Conservation (phyloP, 2,797 vertebrate species). For the Numenius phaeopus region DNA sequence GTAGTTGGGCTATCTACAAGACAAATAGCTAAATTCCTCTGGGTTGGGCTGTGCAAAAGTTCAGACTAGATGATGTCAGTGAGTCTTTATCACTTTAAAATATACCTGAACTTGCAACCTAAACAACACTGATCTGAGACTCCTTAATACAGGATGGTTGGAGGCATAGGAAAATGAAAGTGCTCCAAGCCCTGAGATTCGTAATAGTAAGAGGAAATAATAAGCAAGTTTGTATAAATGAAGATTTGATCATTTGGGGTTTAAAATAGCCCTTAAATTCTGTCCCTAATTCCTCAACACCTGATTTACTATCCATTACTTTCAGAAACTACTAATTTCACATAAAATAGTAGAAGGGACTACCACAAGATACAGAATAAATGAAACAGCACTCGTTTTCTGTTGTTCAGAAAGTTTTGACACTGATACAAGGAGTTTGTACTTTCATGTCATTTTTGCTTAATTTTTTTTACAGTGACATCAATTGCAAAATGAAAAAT, state of each 20-base stretch:
- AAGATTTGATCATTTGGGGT: not conserved
- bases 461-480: not conserved
- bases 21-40: not conserved
- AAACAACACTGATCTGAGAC: not conserved
- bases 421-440: accelerated
- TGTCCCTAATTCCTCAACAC: not conserved
- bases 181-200: not conserved
- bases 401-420: not conserved
- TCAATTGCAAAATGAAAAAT: not conserved
- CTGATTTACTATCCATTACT: not conserved
- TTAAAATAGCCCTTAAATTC: not conserved
- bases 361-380: not conserved
- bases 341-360: not conserved
- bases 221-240: not conserved
- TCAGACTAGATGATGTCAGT: not conserved
- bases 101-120: not conserved
- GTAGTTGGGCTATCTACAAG: not conserved
- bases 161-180: not conserved
- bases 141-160: not conserved
- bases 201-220: not conserved
- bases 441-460: not conserved
- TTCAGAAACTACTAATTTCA: not conserved
- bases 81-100: constrained; percentile 9
- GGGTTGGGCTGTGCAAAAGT: not conserved
- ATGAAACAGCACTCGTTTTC: not conserved